Conservation (phyloP, 2,797 vertebrate species). For the Chromis chromis region DNA sequence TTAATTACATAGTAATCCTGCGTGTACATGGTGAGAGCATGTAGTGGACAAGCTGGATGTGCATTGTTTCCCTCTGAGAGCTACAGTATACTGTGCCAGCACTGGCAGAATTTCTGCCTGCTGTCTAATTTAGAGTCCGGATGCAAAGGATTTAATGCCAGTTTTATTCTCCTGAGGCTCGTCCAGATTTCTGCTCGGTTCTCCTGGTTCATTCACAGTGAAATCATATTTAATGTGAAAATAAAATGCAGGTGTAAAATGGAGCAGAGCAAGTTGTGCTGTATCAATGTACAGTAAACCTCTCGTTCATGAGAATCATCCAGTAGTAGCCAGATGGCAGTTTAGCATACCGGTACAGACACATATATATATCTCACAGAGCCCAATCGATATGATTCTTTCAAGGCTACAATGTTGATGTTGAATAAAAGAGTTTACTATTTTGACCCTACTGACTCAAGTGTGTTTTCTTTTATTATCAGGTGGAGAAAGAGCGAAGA, state of each 20-base stretch:
- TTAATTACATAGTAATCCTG: conserved; percentile 14
- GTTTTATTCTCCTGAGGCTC: conserved; percentile 37
- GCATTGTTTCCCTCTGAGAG: conserved; percentile 35
- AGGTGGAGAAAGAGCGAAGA: conserved; percentile 92
- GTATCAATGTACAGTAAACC: neutral
- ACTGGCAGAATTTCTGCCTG: conserved; percentile 22
- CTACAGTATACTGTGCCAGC: conserved; percentile 8
- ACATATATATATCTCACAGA: neutral
- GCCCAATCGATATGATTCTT: neutral
- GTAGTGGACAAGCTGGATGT: conserved; percentile 17
- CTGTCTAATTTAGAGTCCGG: conserved; percentile 40
- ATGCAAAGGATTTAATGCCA: conserved; percentile 43
- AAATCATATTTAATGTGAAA: conserved; percentile 37
- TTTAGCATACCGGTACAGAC: conserved; percentile 6
- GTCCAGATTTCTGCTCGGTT: conserved; percentile 26
- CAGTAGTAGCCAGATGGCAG: conserved; percentile 8
- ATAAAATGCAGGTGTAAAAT: neutral
- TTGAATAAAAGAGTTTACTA: neutral
- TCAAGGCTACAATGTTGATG: conserved; percentile 12
- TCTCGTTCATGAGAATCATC: conserved; percentile 3
- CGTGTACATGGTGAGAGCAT: conserved; percentile 5
- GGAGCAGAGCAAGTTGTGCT: neutral
- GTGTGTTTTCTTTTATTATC: conserved; percentile 26
- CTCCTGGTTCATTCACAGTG: conserved; percentile 33
- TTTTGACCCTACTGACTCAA: conserved; percentile 4